Conservation (phyloP, 2,797 vertebrate species). For the Uromys caudimaculatus region DNA sequence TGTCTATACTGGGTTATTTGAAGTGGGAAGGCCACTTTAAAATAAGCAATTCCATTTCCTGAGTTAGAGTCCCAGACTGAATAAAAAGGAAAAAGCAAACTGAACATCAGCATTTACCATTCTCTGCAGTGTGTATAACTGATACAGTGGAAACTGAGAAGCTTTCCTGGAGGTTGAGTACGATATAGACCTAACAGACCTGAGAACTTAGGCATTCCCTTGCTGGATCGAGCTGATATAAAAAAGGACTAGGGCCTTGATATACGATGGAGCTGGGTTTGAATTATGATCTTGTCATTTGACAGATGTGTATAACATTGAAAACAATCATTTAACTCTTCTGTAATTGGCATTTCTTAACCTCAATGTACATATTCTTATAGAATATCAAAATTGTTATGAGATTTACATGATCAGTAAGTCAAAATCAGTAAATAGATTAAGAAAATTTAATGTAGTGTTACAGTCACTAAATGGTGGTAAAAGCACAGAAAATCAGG, state of each 20-base stretch:
- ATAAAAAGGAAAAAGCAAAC: not conserved
- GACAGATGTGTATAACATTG: not conserved
- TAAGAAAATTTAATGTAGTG: not conserved
- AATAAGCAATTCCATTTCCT: not conserved
- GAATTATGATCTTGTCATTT: not conserved
- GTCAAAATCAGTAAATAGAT: not conserved
- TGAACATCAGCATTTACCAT: not conserved
- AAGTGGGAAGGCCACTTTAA: not conserved
- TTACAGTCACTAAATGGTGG: not conserved
- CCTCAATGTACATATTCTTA: not conserved
- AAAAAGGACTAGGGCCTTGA: not conserved
- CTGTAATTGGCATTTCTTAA: not conserved
- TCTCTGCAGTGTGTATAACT: not conserved
- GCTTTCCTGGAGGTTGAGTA: not conserved
- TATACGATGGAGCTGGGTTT: not conserved
- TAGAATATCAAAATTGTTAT: not conserved
- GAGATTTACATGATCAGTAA: not conserved
- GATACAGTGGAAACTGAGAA: not conserved
- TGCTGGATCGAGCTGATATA: not conserved
- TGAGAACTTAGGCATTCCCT: too few species aligned
- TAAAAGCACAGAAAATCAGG: not conserved
- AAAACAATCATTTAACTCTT: not conserved
- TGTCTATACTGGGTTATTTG: not conserved
- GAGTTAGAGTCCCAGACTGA: not conserved
- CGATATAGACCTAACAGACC: not conserved